Conservation (phyloP, 2,888 invertebrate genomes). For the Chaitophorus viminalis region DNA sequence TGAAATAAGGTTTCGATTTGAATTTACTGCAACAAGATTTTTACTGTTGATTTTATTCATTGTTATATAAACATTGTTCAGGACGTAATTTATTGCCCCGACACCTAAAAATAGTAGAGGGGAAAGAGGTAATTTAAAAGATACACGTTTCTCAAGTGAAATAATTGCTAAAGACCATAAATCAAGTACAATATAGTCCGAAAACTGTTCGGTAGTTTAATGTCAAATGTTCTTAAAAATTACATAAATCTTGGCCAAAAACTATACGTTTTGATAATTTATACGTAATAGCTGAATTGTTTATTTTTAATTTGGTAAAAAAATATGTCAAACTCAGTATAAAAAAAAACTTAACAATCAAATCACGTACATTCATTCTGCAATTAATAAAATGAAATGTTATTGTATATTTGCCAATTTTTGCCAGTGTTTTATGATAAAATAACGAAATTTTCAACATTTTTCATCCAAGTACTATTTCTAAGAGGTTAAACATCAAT, state of each 20-base stretch:
- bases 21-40: constrained; percentile 22
- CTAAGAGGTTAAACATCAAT: not conserved
- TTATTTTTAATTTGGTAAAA: constrained; percentile 37
- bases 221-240: constrained; percentile 47
- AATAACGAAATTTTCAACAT: not conserved
- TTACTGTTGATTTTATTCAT: constrained; percentile 34
- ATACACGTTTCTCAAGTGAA: constrained; percentile 40
- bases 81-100: constrained; percentile 30
- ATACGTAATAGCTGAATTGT: constrained; percentile 35
- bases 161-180: constrained; percentile 53
- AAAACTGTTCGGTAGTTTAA: constrained; percentile 35
- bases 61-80: constrained; percentile 46
- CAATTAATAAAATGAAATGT: not conserved
- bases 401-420: constrained; percentile 5
- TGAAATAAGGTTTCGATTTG: constrained; percentile 53
- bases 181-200: constrained; percentile 35
- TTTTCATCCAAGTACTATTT: not conserved
- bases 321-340: constrained; percentile 20
- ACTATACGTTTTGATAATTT: constrained; percentile 48
- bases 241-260: constrained; percentile 46
- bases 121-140: constrained; percentile 49
- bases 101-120: constrained; percentile 37
- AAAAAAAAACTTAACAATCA: not conserved
- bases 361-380: not conserved
- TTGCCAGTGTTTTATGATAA: not conserved